Evolutionary conservation across 2,113 vertebrate species (phyloP).

Genomic region (Egretta garzetta): DNA sequence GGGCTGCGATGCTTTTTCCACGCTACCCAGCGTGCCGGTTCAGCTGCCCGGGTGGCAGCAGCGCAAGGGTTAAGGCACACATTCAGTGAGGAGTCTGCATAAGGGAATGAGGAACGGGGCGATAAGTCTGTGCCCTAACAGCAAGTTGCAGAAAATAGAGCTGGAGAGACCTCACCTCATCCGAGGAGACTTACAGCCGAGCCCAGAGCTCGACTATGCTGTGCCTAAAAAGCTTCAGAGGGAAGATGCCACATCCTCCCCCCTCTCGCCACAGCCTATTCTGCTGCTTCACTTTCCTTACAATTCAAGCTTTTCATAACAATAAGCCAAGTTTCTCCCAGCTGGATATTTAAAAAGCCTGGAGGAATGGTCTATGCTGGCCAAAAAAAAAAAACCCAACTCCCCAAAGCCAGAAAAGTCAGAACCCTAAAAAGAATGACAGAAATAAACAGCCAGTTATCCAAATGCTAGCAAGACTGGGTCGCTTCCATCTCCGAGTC

Average conservation of each 20-base stretch:
- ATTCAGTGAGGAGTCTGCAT: background rate
- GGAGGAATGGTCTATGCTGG: background rate
- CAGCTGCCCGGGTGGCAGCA: background rate
- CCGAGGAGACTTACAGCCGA: background rate
- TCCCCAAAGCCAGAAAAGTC: background rate
- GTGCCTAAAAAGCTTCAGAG: background rate
- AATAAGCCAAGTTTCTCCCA: constrained; percentile 8
- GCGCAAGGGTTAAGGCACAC: background rate
- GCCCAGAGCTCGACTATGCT: accelerated
- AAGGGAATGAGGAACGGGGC: background rate
- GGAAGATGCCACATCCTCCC: background rate
- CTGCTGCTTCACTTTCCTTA: background rate
- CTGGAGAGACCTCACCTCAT: constrained; percentile 14
- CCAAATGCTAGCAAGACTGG: background rate
- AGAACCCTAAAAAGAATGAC: background rate
- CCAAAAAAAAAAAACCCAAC: background rate
- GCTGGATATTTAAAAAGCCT: constrained; percentile 30
- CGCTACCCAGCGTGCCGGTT: background rate
- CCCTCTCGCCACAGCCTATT: background rate
- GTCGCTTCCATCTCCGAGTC: background rate
- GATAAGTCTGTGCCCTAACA: background rate
- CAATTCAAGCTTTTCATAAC: background rate
- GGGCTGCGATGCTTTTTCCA: background rate
- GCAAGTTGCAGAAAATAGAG: background rate
- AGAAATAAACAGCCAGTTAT: background rate